Conservation (phyloP, 2,797 vertebrate genomes). For the Mionectes olivaceus region DNA sequence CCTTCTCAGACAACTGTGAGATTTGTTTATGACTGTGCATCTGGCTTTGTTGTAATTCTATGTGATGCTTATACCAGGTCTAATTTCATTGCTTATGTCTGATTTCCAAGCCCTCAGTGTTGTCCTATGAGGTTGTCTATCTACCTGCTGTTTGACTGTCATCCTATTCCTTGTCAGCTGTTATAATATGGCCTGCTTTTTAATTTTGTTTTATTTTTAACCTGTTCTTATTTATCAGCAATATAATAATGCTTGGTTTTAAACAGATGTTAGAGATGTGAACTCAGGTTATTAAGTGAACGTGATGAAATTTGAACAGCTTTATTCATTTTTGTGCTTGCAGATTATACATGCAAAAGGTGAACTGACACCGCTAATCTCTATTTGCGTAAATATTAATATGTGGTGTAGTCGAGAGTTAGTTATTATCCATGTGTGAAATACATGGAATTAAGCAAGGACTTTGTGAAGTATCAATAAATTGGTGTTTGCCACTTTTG, state of each 20-base stretch:
- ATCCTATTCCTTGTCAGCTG: neutral
- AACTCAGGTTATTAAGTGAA: neutral
- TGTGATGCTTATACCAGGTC: accelerated
- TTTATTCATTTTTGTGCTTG: neutral
- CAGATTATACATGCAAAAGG: neutral
- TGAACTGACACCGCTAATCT: neutral
- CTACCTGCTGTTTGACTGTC: neutral
- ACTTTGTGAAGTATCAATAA: neutral
- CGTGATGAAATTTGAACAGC: neutral
- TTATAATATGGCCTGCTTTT: neutral
- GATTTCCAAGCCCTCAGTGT: neutral
- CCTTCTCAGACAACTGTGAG: neutral
- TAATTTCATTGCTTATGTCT: neutral
- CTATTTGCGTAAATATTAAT: neutral
- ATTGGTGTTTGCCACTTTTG: accelerated
- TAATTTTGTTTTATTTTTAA: neutral
- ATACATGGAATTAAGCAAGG: neutral
- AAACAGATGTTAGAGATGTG: neutral
- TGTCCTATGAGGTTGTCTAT: neutral
- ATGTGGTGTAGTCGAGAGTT: neutral
- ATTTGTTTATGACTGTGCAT: neutral
- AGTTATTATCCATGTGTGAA: neutral
- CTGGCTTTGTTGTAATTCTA: neutral
- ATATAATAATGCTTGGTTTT: neutral
- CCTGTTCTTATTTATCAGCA: neutral